Conservation (phyloP, 2,113 vertebrate genomes). For the Smithornis capensis region DNA sequence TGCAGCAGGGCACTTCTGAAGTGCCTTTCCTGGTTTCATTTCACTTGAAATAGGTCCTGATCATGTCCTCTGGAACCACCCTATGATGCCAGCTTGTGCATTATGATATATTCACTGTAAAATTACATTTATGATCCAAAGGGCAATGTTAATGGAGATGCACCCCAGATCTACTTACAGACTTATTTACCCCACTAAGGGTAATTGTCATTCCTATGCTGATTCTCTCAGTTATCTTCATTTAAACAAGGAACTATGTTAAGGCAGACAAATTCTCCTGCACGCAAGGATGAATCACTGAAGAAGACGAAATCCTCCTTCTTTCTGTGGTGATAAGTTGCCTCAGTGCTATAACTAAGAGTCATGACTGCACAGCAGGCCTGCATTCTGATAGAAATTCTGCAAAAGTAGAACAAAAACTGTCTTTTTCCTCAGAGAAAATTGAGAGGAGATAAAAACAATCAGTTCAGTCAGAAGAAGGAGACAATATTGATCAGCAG, state of each 20-base stretch:
- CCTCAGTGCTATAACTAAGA: background rate
- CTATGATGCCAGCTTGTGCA: background rate
- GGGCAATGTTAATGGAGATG: background rate
- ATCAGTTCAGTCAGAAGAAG: background rate
- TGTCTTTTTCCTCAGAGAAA: background rate
- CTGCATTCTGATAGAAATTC: background rate
- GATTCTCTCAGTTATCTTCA: background rate
- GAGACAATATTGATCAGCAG: background rate
- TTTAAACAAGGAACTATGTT: background rate
- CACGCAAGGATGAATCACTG: background rate
- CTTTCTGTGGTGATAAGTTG: background rate
- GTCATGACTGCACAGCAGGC: background rate
- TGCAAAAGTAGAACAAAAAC: background rate
- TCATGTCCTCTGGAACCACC: background rate
- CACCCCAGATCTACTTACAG: background rate
- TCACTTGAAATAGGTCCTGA: background rate
- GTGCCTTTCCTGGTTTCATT: background rate
- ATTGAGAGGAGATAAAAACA: background rate
- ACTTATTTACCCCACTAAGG: background rate
- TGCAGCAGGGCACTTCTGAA: background rate
- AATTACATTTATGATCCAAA: background rate
- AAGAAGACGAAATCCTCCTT: background rate
- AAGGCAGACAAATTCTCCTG: background rate
- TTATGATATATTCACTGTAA: background rate
- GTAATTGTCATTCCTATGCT: background rate